Evolutionary conservation across 2,797 vertebrate species (phyloP).

Genomic region (Sebastes matsubarae): DNA sequence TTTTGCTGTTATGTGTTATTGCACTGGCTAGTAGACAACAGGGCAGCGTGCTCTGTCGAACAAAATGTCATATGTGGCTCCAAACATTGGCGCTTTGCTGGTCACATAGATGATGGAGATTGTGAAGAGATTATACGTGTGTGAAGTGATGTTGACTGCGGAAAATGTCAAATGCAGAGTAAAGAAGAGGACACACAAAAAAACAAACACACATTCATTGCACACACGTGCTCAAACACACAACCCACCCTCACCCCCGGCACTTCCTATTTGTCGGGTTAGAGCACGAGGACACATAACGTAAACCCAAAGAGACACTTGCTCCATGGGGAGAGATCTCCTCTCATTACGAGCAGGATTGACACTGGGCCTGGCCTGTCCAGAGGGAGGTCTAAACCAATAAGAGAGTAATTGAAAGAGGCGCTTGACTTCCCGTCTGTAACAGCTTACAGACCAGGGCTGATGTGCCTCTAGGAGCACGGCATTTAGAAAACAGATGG

Average conservation of each 20-base stretch:
- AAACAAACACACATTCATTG: conserved; percentile 12
- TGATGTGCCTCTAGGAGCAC: conserved; percentile 64
- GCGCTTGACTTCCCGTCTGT: conserved; percentile 78
- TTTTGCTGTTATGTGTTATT: conserved; percentile 44
- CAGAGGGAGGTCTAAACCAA: conserved; percentile 78
- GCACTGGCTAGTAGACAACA: conserved; percentile 13
- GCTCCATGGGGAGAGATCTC: conserved; percentile 77
- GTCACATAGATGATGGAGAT: conserved; percentile 19
- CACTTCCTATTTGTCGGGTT: conserved; percentile 70
- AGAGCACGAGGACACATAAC: conserved; percentile 69
- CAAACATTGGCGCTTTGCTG: conserved; percentile 16
- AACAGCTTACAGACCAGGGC: conserved; percentile 73
- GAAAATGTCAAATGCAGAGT: conserved; percentile 11
- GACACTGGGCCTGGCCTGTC: conserved; percentile 77
- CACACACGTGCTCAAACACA: conserved; percentile 22
- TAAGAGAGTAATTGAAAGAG: conserved; percentile 82
- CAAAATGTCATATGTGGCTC: conserved; percentile 52
- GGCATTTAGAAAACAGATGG: conserved; percentile 78
- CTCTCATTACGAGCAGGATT: conserved; percentile 81
- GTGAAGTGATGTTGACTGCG: background rate
- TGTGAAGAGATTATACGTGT: conserved; percentile 13
- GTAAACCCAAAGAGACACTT: conserved; percentile 78
- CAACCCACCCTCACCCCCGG: background rate
- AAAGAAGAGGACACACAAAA: background rate
- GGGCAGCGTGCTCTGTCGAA: conserved; percentile 31